Evolutionary conservation across 1,140 invertebrate genomes (phyloP).

Genomic region (Calosoma granatense): DNA sequence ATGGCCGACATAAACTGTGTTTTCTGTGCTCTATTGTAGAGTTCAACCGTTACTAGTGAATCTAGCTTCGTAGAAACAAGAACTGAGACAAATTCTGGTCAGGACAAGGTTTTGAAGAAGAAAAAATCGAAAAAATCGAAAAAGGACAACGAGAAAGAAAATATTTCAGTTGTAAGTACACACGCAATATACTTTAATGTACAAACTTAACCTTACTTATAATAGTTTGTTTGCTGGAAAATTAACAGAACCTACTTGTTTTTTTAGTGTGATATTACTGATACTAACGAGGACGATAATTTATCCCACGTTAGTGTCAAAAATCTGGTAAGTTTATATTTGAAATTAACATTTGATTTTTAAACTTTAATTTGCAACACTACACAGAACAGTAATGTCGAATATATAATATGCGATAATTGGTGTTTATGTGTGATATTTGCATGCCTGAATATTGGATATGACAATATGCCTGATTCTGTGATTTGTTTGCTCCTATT

Average conservation of each 20-base stretch:
- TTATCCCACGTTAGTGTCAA: constrained; percentile 48
- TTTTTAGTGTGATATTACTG: constrained; percentile 29
- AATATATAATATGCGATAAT: too few species aligned
- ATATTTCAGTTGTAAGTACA: constrained; percentile 50
- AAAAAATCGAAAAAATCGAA: constrained; percentile 51
- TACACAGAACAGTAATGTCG: too few species aligned
- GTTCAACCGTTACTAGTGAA: constrained; percentile 26
- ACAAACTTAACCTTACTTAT: constrained; percentile 14
- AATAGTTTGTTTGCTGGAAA: constrained; percentile 14
- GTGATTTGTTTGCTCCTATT: constrained; percentile 12
- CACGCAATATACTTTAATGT: constrained; percentile 8
- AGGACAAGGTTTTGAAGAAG: constrained; percentile 30
- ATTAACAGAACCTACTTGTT: constrained; percentile 10
- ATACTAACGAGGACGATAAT: constrained; percentile 37
- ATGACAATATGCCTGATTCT: background rate
- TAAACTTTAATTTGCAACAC: too few species aligned
- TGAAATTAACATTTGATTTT: constrained; percentile 15
- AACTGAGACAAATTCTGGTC: constrained; percentile 14
- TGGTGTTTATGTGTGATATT: background rate
- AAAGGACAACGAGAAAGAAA: constrained; percentile 49
- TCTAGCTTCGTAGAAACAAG: constrained; percentile 26
- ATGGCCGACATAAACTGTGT: too few species aligned
- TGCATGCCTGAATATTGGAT: background rate
- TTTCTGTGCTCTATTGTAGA: constrained; percentile 25
- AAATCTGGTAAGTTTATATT: constrained; percentile 35